Evolutionary conservation across 2,888 invertebrate genomes (phyloP), one percentile per base, ranked within the genome.

Genomic region (Rhogogaster chlorosoma): DNA sequence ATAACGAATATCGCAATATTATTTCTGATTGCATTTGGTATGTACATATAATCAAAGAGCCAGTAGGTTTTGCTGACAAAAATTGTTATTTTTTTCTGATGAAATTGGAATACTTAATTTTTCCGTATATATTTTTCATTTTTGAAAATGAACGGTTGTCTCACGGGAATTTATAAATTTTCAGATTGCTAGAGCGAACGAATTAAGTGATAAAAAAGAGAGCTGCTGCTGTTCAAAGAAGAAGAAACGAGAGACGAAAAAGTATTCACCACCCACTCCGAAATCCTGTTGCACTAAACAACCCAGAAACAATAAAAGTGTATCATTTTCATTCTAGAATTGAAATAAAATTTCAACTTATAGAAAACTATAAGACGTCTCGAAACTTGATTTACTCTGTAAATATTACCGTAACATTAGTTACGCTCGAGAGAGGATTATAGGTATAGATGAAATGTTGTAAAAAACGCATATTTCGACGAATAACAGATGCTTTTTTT

Each of bases 211-310:
- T n/a, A 29, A 64, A 12, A 83, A 67, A 22, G 29, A 83, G 1
- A 18, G 32, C 53, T 83, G 83, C 45, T 83, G 83, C 67, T 83
- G 83, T 49, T 6, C 83, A 1, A 83, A 83, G 45, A 83, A 67
- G 32, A 45, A 26, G 36, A 83, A 83, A 18, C 57, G 42, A 45
- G 49, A 83, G 7, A 15, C 26, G 1, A 18, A 2, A 22, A 45
- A 26, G n/a, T 6, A 32, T 38, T 45, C 83, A 5, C 45, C 83
- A 83, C 83, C 67, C 3, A 45, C 83, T 32, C 26, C 67, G 29
- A 26, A 83, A 45, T 67, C 67, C 10, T 83, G 83, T 67, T 83
- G 83, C 38, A 70, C 83, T 42, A 61, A 36, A 80, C 83, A 67
- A 67, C 45, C 42, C 36, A 42, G 29, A 83, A 42, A 38, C 26